Conservation (phyloP, 1,140 invertebrate genomes). For the Ips nitidus region DNA sequence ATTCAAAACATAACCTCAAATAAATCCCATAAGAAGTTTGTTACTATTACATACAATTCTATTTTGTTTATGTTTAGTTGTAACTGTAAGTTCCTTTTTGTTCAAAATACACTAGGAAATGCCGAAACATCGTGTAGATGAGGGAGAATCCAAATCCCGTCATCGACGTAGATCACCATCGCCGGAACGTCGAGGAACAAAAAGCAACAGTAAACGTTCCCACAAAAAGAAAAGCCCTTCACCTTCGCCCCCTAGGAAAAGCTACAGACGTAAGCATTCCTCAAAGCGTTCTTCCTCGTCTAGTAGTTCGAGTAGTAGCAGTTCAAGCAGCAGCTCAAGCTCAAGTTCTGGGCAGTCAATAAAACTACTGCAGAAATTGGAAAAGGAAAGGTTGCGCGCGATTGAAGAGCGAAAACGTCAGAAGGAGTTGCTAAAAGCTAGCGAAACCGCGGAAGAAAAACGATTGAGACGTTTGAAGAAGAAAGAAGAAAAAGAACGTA, state of each 20-base stretch:
- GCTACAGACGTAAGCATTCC: neutral
- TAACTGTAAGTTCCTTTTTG: too few species aligned
- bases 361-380: conserved; percentile 69
- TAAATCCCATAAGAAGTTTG: too few species aligned
- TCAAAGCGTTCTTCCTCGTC: neutral
- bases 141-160: conserved; percentile 6
- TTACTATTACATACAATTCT: too few species aligned
- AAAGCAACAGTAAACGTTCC: neutral
- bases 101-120: neutral
- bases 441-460: conserved; percentile 96
- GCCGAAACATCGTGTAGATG: neutral
- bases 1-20: too few species aligned
- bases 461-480: conserved; percentile 76
- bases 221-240: neutral
- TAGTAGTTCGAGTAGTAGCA: neutral
- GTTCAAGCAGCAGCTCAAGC: conserved; percentile 3
- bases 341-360: conserved; percentile 55
- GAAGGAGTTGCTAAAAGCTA: conserved; percentile 84
- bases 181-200: neutral
- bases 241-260: neutral
- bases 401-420: conserved; percentile 67
- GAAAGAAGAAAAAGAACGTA: conserved; percentile 89
- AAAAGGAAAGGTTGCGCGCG: conserved; percentile 68
- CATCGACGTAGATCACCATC: conserved; percentile 10
- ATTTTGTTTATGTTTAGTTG: too few species aligned